Percentiles rank a stretch among this genome's conserved stretches.
Evolutionary conservation across 2,113 vertebrate genomes (phyloP).

Genomic region (Myxocyprinus asiaticus): DNA sequence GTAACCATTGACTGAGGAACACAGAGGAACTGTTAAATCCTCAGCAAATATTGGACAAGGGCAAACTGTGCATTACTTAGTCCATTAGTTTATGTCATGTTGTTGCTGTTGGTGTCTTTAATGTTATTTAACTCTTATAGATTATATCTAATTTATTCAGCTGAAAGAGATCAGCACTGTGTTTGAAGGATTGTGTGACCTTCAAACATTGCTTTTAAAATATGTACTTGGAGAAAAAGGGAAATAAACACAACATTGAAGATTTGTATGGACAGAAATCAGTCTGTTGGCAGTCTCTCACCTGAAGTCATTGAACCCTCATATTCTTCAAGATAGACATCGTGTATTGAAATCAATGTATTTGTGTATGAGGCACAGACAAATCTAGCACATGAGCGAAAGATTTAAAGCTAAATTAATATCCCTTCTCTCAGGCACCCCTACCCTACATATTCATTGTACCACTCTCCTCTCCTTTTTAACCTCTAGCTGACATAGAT

Average conservation of each 20-base stretch:
- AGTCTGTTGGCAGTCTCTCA: neutral
- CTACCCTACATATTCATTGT: slow-evolving; percentile 3
- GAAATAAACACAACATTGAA: slow-evolving; percentile 42
- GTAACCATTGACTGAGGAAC: slow-evolving; percentile 40
- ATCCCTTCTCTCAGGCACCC: neutral
- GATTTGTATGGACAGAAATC: neutral
- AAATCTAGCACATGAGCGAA: neutral
- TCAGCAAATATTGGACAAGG: slow-evolving; percentile 30
- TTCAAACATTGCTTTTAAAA: slow-evolving; percentile 62
- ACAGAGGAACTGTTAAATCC: slow-evolving; percentile 41
- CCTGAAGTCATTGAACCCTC: neutral
- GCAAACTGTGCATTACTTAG: slow-evolving; percentile 40
- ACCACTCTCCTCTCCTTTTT: slow-evolving; percentile 41
- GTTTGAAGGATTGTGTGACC: slow-evolving; percentile 62
- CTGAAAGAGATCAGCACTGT: slow-evolving; percentile 53
- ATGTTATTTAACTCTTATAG: slow-evolving; percentile 69
- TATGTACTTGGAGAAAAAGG: slow-evolving; percentile 12
- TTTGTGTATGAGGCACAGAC: neutral
- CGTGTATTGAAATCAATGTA: neutral
- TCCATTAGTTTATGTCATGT: slow-evolving; percentile 48
- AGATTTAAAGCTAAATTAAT: slow-evolving; percentile 40
- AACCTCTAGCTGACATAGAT: slow-evolving; percentile 49
- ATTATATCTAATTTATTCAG: slow-evolving; percentile 83
- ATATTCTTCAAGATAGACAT: neutral
- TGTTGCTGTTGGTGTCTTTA: slow-evolving; percentile 54